Evolutionary conservation across 30 jellyfish, hydroid and myxozoan species (phyloP), one percentile per base, ranked within the genome.

Genomic region (Calvadosia cruxmelitensis): DNA sequence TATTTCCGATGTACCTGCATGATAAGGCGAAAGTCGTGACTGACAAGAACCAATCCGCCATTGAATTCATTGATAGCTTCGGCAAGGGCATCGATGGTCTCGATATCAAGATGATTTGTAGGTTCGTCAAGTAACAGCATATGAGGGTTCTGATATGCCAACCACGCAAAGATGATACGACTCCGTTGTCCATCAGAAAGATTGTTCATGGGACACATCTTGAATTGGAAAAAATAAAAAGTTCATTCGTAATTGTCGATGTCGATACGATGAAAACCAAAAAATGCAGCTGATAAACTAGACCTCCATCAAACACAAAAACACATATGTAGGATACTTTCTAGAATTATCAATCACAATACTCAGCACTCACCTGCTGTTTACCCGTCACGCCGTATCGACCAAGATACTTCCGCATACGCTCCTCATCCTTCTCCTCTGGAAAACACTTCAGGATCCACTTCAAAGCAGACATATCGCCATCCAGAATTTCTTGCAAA

Each of bases 51-150:
- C 94, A 92, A 74, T 20, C 96, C 99, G 2, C 99, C 99, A 48
- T 83, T 78, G 71, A 84, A 92, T 78, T 80, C 96, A 50, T 84
- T 83, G 73, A 92, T 84, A 15, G 99, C 99, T 33, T 83, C 94
- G 2, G 96, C 96, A 3, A 92, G 67, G 20, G 99, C 96, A 52
- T 92, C 99, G 36, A 92, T 85, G 1, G 99, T 92, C 64, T 92
- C 99, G 35, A 92, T 92, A 78, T 92, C 99, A 75, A 92, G 78
- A 81, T 92, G 99, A 76, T 92, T 92, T 5, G 99, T 92, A n/a
- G 99, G 99, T 84, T 92, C 99, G 78, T 92, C 99, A 2, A 92
- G 92, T 66, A 92, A 53, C 57, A 92, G 52, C 96, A 92, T 80
- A 64, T 92, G 95, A 0, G 99, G 99, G 31, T 80, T 85, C 63